Conservation (phyloP, 2,888 invertebrate species). For the Cyclophora albipunctata region DNA sequence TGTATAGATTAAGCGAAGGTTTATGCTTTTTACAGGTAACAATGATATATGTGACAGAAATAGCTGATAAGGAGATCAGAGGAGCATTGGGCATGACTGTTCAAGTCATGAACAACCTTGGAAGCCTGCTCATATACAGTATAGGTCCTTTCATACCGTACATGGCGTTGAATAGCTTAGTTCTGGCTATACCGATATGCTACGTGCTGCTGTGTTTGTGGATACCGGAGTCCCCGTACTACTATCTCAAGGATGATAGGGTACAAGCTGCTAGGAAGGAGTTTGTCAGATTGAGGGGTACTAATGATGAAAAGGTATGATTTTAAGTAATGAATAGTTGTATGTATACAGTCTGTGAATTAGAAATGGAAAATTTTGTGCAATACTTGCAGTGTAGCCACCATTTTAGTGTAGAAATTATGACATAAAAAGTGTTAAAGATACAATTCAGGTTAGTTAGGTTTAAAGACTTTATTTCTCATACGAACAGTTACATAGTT, state of each 20-base stretch:
- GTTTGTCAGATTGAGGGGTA: conserved; percentile 59
- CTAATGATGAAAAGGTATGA: conserved; percentile 52
- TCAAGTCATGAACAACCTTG: conserved; percentile 66
- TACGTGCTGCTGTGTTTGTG: conserved; percentile 67
- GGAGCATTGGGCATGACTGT: conserved; percentile 65
- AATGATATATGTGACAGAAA: conserved; percentile 71
- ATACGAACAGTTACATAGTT: too few relatives aligned
- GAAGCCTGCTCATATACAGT: conserved; percentile 57
- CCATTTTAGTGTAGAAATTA: too few relatives aligned
- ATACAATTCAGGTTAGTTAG: too few relatives aligned
- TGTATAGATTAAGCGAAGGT: too few relatives aligned
- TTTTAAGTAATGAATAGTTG: neutral
- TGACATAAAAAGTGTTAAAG: too few relatives aligned
- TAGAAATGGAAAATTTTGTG: too few relatives aligned
- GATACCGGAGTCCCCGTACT: conserved; percentile 79
- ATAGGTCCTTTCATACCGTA: conserved; percentile 69
- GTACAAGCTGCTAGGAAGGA: conserved; percentile 60
- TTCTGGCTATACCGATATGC: conserved; percentile 59
- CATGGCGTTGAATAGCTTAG: conserved; percentile 53
- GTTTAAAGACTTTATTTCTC: too few relatives aligned
- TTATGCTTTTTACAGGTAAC: conserved; percentile 48
- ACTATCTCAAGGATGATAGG: conserved; percentile 69
- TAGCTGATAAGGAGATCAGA: conserved; percentile 67
- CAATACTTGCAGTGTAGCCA: too few relatives aligned
- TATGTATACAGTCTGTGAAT: too few relatives aligned